A percentile compares a stretch with the other conserved stretches of the same genome.
These are phyloP conservation scores for Atopsyche davidsoni DNA, from an alignment of 1,140 invertebrate species.

Conservation along the genomic window DNA sequence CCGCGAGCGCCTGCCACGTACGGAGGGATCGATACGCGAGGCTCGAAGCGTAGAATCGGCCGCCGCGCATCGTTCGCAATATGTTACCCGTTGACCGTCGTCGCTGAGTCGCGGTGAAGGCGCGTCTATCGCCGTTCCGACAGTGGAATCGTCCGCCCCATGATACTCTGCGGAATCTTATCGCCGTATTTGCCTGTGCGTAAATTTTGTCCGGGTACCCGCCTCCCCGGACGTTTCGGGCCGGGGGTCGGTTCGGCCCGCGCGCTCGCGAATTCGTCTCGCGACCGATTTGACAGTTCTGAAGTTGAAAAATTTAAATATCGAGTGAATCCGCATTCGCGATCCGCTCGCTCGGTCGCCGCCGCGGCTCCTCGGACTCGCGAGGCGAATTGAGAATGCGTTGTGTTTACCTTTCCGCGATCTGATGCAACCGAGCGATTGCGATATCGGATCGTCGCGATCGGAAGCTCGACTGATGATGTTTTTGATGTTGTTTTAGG, in stretches of 20 bases:
- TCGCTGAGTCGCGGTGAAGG: slow-evolving; percentile 17
- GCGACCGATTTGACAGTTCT: too few relatives aligned
- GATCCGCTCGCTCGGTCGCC: neutral
- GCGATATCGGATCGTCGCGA: neutral
- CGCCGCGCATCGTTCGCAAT: slow-evolving; percentile 21
- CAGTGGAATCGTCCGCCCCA: slow-evolving; percentile 12
- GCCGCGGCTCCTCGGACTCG: slow-evolving; percentile 1
- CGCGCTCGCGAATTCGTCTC: too few relatives aligned
- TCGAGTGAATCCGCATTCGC: neutral
- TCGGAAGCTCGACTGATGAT: neutral
- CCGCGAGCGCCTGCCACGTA: slow-evolving; percentile 39
- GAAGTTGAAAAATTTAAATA: too few relatives aligned
- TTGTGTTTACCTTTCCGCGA: neutral
- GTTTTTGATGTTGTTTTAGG: slow-evolving; percentile 14
- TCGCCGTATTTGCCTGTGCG: too few relatives aligned
- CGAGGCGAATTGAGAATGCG: slow-evolving; percentile 1
- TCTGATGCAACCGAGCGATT: neutral
- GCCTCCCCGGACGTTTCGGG: too few relatives aligned
- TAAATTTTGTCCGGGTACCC: too few relatives aligned
- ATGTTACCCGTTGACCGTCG: slow-evolving; percentile 23
- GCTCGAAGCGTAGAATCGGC: slow-evolving; percentile 18
- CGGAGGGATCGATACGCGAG: slow-evolving; percentile 26
- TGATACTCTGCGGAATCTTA: too few relatives aligned
- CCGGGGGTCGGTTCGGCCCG: too few relatives aligned
- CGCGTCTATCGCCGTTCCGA: slow-evolving; percentile 21